Evolutionary conservation across 1,140 invertebrate genomes (phyloP).

Genomic region (Hylaeus anthracinus): DNA sequence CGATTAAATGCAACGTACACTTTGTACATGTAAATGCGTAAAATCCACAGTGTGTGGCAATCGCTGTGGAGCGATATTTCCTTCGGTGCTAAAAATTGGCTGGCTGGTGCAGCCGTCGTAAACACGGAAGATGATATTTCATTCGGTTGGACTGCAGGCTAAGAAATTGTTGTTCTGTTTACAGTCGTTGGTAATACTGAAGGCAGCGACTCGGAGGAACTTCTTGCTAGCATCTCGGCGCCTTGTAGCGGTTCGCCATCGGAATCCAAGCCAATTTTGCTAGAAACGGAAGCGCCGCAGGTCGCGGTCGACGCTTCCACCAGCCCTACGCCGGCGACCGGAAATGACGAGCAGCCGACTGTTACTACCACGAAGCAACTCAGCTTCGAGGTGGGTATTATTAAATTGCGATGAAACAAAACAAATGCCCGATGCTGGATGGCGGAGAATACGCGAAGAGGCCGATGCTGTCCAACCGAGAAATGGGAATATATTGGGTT

Average conservation of each 20-base stretch:
- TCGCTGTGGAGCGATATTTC: no score
- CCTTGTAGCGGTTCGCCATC: slow-evolving; percentile 73
- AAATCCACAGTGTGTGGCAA: no score
- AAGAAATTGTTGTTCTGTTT: slow-evolving; percentile 53
- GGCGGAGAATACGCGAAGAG: no score
- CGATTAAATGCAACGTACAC: no score
- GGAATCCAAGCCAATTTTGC: slow-evolving; percentile 67
- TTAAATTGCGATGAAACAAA: neutral
- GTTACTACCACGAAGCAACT: slow-evolving; percentile 75
- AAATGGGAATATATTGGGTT: no score
- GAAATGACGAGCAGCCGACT: slow-evolving; percentile 72
- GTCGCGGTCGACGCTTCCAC: slow-evolving; percentile 49
- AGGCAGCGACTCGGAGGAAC: slow-evolving; percentile 78
- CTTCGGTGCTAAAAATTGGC: no score
- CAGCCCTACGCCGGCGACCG: slow-evolving; percentile 65
- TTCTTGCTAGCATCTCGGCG: slow-evolving; percentile 71
- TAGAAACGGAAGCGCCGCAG: slow-evolving; percentile 50
- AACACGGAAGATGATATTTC: slow-evolving; percentile 21
- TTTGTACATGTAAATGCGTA: no score
- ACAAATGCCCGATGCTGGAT: neutral
- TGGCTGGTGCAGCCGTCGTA: no score
- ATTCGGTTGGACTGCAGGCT: neutral
- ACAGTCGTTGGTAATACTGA: slow-evolving; percentile 76
- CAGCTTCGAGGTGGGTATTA: slow-evolving; percentile 71
- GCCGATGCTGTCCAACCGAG: no score